Evolutionary conservation across 2,113 vertebrate species (phyloP).

Genomic region (Mirza zaza): DNA sequence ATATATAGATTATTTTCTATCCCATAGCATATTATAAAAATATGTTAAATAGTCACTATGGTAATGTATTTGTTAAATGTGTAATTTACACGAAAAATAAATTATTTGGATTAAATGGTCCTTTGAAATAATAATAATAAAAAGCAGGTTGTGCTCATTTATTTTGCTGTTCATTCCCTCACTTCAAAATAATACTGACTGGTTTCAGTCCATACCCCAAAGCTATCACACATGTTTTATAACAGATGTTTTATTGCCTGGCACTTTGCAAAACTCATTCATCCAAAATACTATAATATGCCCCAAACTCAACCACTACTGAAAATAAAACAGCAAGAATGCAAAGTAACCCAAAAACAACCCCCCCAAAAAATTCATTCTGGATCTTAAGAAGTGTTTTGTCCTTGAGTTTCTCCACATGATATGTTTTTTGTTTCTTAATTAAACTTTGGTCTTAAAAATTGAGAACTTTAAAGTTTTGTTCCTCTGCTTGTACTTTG

Average conservation of each 20-base stretch:
- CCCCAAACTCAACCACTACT: constrained; percentile 61
- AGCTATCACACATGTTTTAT: constrained; percentile 83
- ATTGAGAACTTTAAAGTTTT: neutral
- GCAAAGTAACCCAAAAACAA: constrained; percentile 60
- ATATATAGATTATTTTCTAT: neutral
- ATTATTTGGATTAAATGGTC: constrained; percentile 61
- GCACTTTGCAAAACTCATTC: constrained; percentile 81
- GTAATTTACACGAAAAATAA: constrained; percentile 48
- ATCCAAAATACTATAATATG: constrained; percentile 80
- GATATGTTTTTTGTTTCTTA: constrained; percentile 62
- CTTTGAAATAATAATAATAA: constrained; percentile 67
- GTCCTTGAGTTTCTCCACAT: constrained; percentile 62
- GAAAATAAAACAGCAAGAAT: constrained; percentile 81
- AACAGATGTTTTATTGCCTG: constrained; percentile 85
- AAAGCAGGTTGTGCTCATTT: constrained; percentile 71
- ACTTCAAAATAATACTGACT: constrained; percentile 79
- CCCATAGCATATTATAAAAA: constrained; percentile 10
- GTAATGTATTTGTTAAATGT: constrained; percentile 50
- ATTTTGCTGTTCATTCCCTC: constrained; percentile 80
- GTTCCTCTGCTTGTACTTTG: neutral
- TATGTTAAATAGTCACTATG: neutral
- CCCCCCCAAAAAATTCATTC: constrained; percentile 45
- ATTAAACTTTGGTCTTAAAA: constrained; percentile 66
- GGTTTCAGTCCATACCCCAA: constrained; percentile 79
- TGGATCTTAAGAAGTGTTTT: constrained; percentile 47